phyloP scores from a whole-genome alignment of 2,113 vertebrate genomes.

The Brachyhypopomus gauderio region DNA sequence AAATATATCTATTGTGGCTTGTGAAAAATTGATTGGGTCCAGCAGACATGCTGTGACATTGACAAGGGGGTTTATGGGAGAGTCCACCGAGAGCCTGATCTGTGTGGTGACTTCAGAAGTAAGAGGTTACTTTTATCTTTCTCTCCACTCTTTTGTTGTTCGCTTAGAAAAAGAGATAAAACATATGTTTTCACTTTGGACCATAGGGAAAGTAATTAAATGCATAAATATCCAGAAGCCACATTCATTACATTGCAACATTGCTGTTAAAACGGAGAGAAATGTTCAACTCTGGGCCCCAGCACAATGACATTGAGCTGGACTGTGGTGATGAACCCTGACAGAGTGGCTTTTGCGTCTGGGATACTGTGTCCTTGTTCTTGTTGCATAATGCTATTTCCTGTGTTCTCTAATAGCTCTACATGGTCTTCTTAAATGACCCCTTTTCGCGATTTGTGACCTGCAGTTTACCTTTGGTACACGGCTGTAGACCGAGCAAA shows the following conservation, averaged over 20 bases:
- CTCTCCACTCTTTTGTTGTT: neutral
- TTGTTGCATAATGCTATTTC: neutral
- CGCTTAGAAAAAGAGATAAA: neutral
- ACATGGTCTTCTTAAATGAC: neutral
- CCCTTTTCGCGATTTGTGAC: neutral
- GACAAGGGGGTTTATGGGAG: neutral
- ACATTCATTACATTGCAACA: too few relatives aligned
- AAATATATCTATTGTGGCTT: neutral
- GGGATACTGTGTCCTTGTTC: neutral
- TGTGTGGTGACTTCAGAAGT: neutral
- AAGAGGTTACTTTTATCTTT: neutral
- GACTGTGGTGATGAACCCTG: too few relatives aligned
- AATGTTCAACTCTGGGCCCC: too few relatives aligned
- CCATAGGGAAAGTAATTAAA: too few relatives aligned
- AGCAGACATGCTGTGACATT: neutral
- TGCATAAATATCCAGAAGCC: too few relatives aligned
- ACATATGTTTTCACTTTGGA: too few relatives aligned
- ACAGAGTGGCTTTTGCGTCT: too few relatives aligned
- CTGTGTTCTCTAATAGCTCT: neutral
- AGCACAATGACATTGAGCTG: too few relatives aligned
- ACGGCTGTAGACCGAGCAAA: conserved; percentile 52
- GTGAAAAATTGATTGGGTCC: neutral
- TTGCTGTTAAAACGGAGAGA: too few relatives aligned
- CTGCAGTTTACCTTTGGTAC: conserved; percentile 3
- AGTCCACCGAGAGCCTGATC: neutral